A percentile compares a stretch with the other conserved stretches of the same genome.
These are phyloP conservation scores for Trinorchestia longiramus DNA, from an alignment of 1,140 invertebrate species.

Conservation along the genomic window DNA sequence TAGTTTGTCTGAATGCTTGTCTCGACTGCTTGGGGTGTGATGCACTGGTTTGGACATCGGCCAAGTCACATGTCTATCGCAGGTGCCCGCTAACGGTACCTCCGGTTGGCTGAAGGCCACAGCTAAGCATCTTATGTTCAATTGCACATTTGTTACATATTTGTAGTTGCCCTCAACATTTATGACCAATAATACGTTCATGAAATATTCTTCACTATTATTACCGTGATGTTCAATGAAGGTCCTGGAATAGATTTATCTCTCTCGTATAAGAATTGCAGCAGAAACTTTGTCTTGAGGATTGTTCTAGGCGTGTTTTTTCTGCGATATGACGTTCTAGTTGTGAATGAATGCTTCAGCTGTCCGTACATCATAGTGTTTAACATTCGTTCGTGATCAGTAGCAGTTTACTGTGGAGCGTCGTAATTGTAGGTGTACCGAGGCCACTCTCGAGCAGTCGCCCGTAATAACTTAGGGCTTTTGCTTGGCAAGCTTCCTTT, in stretches of 20 bases:
- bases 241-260: neutral
- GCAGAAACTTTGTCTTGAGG: neutral
- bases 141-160: neutral
- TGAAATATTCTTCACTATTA: neutral
- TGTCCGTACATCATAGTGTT: neutral
- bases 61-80: neutral
- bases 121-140: neutral
- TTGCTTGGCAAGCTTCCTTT: neutral
- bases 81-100: neutral
- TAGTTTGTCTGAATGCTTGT: neutral
- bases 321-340: neutral
- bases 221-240: neutral
- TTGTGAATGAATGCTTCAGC: neutral
- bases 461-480: neutral
- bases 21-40: neutral
- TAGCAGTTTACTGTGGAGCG: neutral
- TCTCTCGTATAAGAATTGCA: neutral
- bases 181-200: neutral
- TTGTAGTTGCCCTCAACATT: neutral
- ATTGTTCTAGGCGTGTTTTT: neutral
- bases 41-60: neutral
- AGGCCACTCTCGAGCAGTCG: neutral
- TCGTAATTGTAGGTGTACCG: neutral
- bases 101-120: conserved; percentile 3
- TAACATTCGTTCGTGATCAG: neutral